Base-by-base conservation (phyloP, 2,888 invertebrate genomes). In the Schrankia costaestrigalis region DNA sequence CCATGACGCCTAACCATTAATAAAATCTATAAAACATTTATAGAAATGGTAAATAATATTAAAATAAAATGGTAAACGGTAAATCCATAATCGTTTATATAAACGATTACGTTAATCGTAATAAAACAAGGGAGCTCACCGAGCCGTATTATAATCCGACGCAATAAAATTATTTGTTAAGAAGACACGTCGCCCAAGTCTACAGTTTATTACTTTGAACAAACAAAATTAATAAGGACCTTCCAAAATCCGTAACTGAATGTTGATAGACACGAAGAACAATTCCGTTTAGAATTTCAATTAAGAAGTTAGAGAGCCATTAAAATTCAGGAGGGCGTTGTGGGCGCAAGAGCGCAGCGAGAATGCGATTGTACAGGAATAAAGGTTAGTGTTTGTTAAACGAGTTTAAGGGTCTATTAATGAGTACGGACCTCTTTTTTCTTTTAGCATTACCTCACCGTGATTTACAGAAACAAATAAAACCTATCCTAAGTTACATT, bases 261-360 rank as follows among this genome's bases (percentile, higher is more conserved):
- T 69, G 65, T 69, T 70, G 71, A 73, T 71, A 62, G 71, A 69
- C 63, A 70, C 58, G 63, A 52, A 61, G 59, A 56, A 59, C 64
- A 66, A 71, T 69, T 67, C 53, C 63, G 67, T 51, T 68, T 64
- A 69, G 71, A 73, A 74, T 74, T 76, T 73, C 66, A 75, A 77
- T 76, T 76, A 73, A 68, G 66, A 71, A 77, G 73, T 74, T 76
- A 65, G 62, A 58, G 56, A 58, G 43, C 63, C 60, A 74, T 76
- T 76, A 65, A 69, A 69, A 77, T 78, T 76, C 71, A 69, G 61
- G 56, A 55, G 55, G 58, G 60, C 63, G 55, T 55, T 58, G 62
- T 49, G 62, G 63, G 59, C 48, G 45, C 56, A 55, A 56, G 56
- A 62, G 62, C 63, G 55, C 63, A 60, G 58, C 57, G 61, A 53